Percentiles rank a stretch among this genome's conserved stretches.
Evolutionary conservation across 2,797 vertebrate genomes (phyloP).

Genomic region (Schizopygopsis pylzovi): DNA sequence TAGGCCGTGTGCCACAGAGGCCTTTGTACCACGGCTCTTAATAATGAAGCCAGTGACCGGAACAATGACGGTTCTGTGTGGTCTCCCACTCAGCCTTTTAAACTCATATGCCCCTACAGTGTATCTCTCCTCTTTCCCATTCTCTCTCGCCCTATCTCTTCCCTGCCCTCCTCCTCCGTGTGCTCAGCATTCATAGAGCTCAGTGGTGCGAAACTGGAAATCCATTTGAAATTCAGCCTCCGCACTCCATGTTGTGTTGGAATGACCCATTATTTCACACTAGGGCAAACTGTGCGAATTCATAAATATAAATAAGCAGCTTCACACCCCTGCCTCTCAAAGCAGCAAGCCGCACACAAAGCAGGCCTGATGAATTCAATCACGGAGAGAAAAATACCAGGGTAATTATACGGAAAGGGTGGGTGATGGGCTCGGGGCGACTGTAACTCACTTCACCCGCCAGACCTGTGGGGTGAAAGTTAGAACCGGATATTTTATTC

Average conservation of each 20-base stretch:
- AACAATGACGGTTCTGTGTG: conserved; percentile 56
- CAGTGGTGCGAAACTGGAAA: conserved; percentile 77
- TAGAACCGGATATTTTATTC: conserved; percentile 49
- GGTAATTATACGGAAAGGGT: conserved; percentile 58
- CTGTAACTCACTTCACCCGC: conserved; percentile 41
- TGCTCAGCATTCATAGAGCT: conserved; percentile 75
- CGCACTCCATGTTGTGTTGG: conserved; percentile 77
- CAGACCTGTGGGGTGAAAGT: conserved; percentile 46
- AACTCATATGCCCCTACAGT: conserved; percentile 51
- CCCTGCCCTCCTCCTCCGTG: conserved; percentile 50
- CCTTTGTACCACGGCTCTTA: conserved; percentile 58
- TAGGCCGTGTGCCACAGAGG: conserved; percentile 37
- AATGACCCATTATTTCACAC: conserved; percentile 78
- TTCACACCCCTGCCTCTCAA: conserved; percentile 63
- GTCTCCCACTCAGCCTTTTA: conserved; percentile 53
- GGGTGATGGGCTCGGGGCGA: conserved; percentile 42
- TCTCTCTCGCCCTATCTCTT: conserved; percentile 44
- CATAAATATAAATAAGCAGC: conserved; percentile 78
- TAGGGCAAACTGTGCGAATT: conserved; percentile 75
- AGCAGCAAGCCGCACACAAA: conserved; percentile 55
- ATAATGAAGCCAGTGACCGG: conserved; percentile 63
- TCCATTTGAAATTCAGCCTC: conserved; percentile 80
- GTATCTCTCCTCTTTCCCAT: conserved; percentile 45
- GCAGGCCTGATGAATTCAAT: conserved; percentile 65
- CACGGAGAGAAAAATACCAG: conserved; percentile 51